phyloP scores from a whole-genome alignment of 2,797 vertebrate species.

The Chaetodon trifasciatus region DNA sequence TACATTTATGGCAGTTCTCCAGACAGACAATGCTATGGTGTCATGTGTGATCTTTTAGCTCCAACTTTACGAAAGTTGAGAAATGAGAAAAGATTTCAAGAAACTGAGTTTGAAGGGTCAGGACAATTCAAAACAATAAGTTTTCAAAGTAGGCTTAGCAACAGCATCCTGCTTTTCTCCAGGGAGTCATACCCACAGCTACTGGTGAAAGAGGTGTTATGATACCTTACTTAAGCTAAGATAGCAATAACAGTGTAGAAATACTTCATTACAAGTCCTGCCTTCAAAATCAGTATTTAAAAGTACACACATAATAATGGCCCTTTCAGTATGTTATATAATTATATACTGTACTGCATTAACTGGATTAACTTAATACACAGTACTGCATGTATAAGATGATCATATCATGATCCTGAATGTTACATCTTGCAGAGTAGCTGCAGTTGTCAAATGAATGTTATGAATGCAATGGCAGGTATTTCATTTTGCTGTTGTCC shows the following conservation, averaged over 20 bases:
- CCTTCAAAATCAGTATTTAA: not conserved
- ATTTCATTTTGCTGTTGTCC: no score
- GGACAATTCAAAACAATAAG: conserved; percentile 31
- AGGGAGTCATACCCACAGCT: not conserved
- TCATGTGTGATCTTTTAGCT: conserved; percentile 24
- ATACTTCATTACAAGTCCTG: not conserved
- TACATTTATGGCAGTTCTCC: conserved; percentile 36
- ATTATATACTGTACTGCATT: not conserved
- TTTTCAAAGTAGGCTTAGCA: conserved; percentile 33
- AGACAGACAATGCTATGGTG: conserved; percentile 39
- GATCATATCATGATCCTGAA: no score
- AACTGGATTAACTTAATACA: not conserved
- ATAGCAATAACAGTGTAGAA: not conserved
- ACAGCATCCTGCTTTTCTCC: not conserved
- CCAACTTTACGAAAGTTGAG: conserved; percentile 12
- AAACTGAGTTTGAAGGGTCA: conserved; percentile 27
- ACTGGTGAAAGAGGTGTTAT: not conserved
- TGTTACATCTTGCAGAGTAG: not conserved
- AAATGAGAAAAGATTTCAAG: conserved; percentile 41
- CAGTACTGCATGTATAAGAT: not conserved
- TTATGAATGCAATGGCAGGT: no score
- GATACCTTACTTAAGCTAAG: not conserved
- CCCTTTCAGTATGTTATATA: not conserved
- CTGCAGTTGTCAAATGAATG: no score
- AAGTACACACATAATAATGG: not conserved